Evolutionary conservation across 2,797 vertebrate genomes (phyloP), one percentile per base, ranked within the genome.

Genomic region (Tarsius wallacei): DNA sequence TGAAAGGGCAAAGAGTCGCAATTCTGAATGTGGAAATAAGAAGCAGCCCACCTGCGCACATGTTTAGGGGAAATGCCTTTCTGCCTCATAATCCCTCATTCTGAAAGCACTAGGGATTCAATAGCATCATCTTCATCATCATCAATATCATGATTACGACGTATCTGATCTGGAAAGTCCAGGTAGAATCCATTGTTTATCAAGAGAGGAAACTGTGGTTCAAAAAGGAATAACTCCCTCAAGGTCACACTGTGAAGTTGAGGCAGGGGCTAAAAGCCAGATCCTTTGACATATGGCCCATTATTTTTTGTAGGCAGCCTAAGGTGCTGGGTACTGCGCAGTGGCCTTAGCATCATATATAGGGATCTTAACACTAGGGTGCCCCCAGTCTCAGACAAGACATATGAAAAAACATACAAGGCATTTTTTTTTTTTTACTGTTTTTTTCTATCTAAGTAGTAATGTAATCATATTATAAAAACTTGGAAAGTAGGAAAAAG

Each of bases 381-480:
- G 6, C 13, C 13, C 47, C 33, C 26, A 59, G 21, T 68, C 51
- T 86, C 87, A 91, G 61, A 61, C 8, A 81, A 81, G 70, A 91
- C 8, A 13, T 33, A 8, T 11, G 21, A 49, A 42, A 74, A 96
- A 86, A 90, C 19, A 78, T 21, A 93, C 28, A 55, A 93, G 61
- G 64, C 31, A 81, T 61, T 68, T 73, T 57, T 19, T 73, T 80
- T 57, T 22, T 87, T 63, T 49, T 31, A 80, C 9, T 47, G 7
- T 91, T 68, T 94, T 1, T 85, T 96, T 93, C 36, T 8, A 57
- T 36, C 26, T 68, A 64, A 83, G 36, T n/a, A 86, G 53, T 42
- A 77, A 77, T 47, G 12, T 16, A 74, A 90, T 74, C 33, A 68
- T 59, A n/a, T 15, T 78, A 87, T 74, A 74, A 61, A 93, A 95